Conservation (phyloP, 2,113 vertebrate species). For the cat (Felis catus) region F.catus_Fca126_mat1.0 CM031413.1:102231501-102232000, state of each 20-base stretch:
- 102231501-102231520: background rate
- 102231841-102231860: background rate
- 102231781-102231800: conserved; percentile 45
- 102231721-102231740: conserved; percentile 51
- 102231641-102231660: background rate
- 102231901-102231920: background rate
- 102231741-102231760: background rate
- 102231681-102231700: background rate
- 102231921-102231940: background rate
- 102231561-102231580: background rate
- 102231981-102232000: background rate
- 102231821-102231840: background rate
- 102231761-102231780: conserved; percentile 58
- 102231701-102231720: conserved; percentile 29
- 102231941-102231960: background rate
- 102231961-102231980: background rate
- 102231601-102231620: background rate
- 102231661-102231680: background rate
- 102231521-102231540: background rate
- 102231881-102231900: background rate
- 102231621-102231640: background rate
- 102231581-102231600: background rate
- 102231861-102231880: background rate
- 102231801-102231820: conserved; percentile 6
- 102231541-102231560: background rate